phyloP scores from a whole-genome alignment of 2,113 vertebrate genomes.

The Hyperoodon ampullatus region DNA sequence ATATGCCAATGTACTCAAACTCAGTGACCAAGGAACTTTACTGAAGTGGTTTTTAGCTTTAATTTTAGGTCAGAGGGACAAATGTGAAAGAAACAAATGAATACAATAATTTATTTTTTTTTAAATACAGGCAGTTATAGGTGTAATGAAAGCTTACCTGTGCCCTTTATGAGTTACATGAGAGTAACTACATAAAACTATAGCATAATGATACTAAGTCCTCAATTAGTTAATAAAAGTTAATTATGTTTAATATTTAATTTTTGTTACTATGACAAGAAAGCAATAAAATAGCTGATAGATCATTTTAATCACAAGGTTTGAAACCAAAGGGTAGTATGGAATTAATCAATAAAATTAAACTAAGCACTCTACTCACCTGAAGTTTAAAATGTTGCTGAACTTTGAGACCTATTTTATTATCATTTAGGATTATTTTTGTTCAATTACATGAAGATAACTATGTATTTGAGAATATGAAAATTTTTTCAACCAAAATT shows the following conservation, averaged over 20 bases:
- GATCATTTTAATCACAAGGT: not conserved
- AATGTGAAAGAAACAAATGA: not conserved
- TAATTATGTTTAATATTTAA: not conserved
- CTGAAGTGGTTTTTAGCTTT: not conserved
- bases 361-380: not conserved
- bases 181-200: not conserved
- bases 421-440: not conserved
- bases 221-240: not conserved
- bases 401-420: not conserved
- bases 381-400: not conserved
- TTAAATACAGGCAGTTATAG: not conserved
- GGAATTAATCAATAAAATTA: not conserved
- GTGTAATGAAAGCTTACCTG: not conserved
- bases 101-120: not conserved
- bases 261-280: not conserved
- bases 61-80: not conserved
- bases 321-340: not conserved
- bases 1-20: not conserved
- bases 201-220: not conserved
- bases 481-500: not conserved
- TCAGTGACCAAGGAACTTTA: not conserved
- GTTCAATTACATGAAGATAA: conserved; percentile 7
- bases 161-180: not conserved
- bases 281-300: not conserved
- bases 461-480: not conserved